phyloP scores from a whole-genome alignment of 2,113 vertebrate genomes.

The Salminus brasiliensis region DNA sequence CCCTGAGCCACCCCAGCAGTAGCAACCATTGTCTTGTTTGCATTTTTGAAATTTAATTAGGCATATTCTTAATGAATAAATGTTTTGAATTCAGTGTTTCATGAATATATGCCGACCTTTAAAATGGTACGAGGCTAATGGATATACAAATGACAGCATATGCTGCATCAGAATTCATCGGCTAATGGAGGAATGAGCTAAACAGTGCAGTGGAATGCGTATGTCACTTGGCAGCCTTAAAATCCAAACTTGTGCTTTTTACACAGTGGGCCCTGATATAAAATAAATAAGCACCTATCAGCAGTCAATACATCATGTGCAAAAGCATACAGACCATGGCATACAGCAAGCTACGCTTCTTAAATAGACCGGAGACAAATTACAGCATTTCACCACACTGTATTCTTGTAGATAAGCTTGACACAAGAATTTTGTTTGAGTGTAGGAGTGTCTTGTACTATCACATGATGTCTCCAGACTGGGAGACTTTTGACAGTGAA shows the following conservation, averaged over 20 bases:
- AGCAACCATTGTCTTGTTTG: background rate
- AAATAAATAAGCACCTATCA: background rate
- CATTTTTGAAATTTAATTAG: background rate
- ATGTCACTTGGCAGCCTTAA: background rate
- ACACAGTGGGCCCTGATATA: background rate
- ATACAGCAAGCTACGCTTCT: background rate
- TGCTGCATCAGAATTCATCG: background rate
- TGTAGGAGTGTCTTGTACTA: too few relatives aligned
- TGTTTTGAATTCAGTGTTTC: background rate
- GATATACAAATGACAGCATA: background rate
- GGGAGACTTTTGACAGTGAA: too few relatives aligned
- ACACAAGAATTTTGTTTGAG: too few relatives aligned
- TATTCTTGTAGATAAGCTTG: background rate
- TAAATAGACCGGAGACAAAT: background rate
- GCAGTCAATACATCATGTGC: background rate
- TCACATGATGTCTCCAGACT: too few relatives aligned
- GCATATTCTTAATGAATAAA: background rate
- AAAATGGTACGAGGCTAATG: background rate
- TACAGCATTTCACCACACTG: background rate
- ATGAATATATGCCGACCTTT: background rate
- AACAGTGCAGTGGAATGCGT: background rate
- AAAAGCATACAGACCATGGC: background rate
- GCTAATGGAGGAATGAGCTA: slow-evolving; percentile 2
- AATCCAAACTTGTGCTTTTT: background rate
- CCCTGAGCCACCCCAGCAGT: background rate